Evolutionary conservation across 2,113 vertebrate genomes (phyloP), one percentile per base, ranked within the genome.

Genomic region (Ophiodon elongatus): DNA sequence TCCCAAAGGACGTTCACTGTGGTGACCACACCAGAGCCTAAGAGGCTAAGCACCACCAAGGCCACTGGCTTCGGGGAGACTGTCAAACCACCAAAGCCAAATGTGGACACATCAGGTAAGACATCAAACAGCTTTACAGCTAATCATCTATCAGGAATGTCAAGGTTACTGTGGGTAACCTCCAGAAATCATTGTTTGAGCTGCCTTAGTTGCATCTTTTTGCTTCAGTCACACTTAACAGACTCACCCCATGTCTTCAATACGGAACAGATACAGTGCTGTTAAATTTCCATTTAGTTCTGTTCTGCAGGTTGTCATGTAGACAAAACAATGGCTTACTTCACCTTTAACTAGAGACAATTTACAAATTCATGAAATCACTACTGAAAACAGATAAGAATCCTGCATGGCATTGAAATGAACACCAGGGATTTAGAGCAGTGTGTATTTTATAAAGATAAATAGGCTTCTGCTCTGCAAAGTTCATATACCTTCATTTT

Each of bases 81-180:
- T 78, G 92, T 85, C 91, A 95, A 94, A 91, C 94, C 96, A 91
- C 86, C 85, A 91, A 96, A 95, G 93, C 93, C 94, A 94, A 76
- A 93, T 33, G 95, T 89, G 89, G 94, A 95, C 3, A 91, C 95
- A 90, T 91, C 94, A 95, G 96, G 96, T 96, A 94, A 91, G 87
- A 60, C 10, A 8, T 7, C 25, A 5, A 35, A 27, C 3, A 23
- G 59, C 29, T 15, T 2, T 6, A 59, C 7, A 35, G 3, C 7
- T 25, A 7, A 45, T 3, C 11, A 65, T 39, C 11, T 17, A 25
- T 4, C 19, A 14, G 72, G 17, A 68, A 43, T 25, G 23, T 27
- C 1, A 47, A n/a, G 13, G 19, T 43, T 69, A 29, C 10, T 13
- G 2, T 4, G 11, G 45, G 4, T 19, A 4, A 3, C 29, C 5